Conservation (phyloP, 2,888 invertebrate genomes). For the Pycnomerus fuliginosus region DNA sequence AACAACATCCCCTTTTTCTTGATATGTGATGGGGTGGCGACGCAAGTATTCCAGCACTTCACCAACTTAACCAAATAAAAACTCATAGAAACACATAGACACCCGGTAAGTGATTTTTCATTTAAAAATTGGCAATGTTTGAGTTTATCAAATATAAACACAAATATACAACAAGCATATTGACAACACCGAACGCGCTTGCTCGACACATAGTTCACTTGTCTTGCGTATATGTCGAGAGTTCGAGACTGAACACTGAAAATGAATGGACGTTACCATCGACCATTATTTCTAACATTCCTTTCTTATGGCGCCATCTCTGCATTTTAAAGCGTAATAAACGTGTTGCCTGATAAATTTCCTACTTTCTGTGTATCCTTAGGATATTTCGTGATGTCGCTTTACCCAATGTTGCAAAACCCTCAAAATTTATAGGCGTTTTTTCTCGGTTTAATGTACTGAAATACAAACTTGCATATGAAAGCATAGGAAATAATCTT, state of each 20-base stretch:
- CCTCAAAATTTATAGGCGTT: too few species aligned
- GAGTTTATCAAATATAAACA: slow-evolving; percentile 26
- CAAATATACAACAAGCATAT: slow-evolving; percentile 34
- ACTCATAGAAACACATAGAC: slow-evolving; percentile 5
- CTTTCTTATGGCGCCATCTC: slow-evolving; percentile 19
- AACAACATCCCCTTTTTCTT: background rate
- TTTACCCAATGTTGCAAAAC: too few species aligned
- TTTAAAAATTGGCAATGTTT: slow-evolving; percentile 16
- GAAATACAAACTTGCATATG: too few species aligned
- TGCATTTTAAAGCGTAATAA: too few species aligned
- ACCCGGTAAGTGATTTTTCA: slow-evolving; percentile 10
- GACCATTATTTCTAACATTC: too few species aligned
- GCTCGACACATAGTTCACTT: slow-evolving; percentile 31
- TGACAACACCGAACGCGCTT: slow-evolving; percentile 38
- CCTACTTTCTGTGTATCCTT: too few species aligned
- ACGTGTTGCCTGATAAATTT: too few species aligned
- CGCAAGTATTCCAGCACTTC: slow-evolving; percentile 7
- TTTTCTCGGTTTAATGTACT: too few species aligned
- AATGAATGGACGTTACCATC: slow-evolving; percentile 21
- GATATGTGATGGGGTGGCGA: too few species aligned
- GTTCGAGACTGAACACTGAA: too few species aligned
- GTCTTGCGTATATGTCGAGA: slow-evolving; percentile 23
- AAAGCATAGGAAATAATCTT: too few species aligned
- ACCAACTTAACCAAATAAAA: slow-evolving; percentile 14
- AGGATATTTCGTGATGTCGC: too few species aligned